Percentiles rank a stretch among this genome's conserved stretches.
Conservation (phyloP, 92 coral and sea anemone species). For the Palythoa grandis region DNA sequence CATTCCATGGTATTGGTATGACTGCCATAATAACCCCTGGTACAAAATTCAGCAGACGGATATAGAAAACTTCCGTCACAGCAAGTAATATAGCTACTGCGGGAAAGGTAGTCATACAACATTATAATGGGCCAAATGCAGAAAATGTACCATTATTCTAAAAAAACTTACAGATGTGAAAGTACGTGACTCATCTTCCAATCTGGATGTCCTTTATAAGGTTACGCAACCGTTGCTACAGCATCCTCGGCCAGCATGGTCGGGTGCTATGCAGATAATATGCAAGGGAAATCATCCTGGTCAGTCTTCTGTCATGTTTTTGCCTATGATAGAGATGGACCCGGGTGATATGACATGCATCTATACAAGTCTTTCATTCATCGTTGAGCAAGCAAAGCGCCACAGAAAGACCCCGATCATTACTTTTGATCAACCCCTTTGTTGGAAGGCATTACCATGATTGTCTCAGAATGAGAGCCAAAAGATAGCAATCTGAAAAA, state of each 20-base stretch:
- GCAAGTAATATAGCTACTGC: neutral
- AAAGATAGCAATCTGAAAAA: no score
- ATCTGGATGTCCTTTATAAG: no score
- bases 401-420: constrained; percentile 34
- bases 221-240: neutral
- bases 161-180: neutral
- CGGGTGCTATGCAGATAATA: neutral
- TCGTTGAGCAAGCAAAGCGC: constrained; percentile 41
- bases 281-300: constrained; percentile 22
- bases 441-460: no score
- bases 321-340: no score
- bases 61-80: neutral
- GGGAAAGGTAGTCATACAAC: no score
- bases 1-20: constrained; percentile 26
- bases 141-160: no score
- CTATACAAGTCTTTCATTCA: constrained; percentile 43
- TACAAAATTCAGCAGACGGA: neutral
- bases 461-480: constrained; percentile 48
- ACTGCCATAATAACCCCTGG: neutral
- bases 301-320: neutral
- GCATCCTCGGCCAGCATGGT: neutral
- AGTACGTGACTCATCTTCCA: neutral
- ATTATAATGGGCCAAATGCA: no score
- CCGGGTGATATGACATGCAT: constrained; percentile 59
- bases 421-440: constrained; percentile 66